Conservation (phyloP, 2,113 vertebrate genomes). For the Notiomystis cincta region DNA sequence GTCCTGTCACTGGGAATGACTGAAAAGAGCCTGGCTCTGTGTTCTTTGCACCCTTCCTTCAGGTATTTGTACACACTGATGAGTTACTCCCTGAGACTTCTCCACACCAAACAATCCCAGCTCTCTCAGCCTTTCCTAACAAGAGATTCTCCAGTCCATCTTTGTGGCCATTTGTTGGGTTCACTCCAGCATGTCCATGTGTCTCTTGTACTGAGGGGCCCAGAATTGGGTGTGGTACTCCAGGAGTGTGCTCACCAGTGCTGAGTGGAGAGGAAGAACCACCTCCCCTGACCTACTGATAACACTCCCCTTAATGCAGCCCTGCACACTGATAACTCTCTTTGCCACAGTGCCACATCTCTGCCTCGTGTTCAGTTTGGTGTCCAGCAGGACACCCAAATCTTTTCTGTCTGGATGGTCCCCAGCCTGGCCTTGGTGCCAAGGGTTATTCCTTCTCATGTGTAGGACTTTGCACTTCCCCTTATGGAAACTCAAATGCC, state of each 20-base stretch:
- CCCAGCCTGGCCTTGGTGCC: neutral
- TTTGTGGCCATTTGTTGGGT: neutral
- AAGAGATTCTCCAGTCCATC: neutral
- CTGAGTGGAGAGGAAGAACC: neutral
- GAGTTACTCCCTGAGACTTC: neutral
- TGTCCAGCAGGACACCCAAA: neutral
- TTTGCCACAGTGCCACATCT: neutral
- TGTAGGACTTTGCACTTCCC: neutral
- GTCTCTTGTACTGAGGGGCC: neutral
- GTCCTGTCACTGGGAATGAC: neutral
- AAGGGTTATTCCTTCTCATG: neutral
- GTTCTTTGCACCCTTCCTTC: neutral
- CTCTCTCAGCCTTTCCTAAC: neutral
- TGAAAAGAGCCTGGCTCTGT: neutral
- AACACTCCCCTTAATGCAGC: neutral
- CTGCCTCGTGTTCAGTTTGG: neutral
- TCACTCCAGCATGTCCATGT: neutral
- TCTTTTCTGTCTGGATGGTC: neutral
- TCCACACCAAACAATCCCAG: neutral
- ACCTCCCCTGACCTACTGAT: neutral
- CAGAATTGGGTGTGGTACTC: accelerated
- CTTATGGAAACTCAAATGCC: neutral
- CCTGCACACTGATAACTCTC: neutral
- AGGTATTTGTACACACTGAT: neutral
- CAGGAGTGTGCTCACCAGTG: neutral